Conservation (phyloP, 2,888 invertebrate species). For the Melanargia galathea region DNA sequence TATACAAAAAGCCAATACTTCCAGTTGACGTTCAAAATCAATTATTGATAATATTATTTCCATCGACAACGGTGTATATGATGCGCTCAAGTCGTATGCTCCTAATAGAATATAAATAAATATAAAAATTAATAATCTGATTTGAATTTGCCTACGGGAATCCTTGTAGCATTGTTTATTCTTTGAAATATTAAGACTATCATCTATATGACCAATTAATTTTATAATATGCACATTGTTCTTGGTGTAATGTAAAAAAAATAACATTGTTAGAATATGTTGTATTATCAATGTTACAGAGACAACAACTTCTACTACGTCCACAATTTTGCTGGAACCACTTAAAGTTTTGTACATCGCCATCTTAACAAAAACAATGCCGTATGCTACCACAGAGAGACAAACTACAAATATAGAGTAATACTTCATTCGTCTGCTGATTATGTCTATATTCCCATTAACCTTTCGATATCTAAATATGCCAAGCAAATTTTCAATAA, state of each 20-base stretch:
- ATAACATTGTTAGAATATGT: slow-evolving; percentile 47
- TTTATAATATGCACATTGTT: slow-evolving; percentile 49
- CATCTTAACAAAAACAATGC: slow-evolving; percentile 35
- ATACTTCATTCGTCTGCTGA: slow-evolving; percentile 49
- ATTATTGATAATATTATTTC: slow-evolving; percentile 12
- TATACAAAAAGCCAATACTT: slow-evolving; percentile 54
- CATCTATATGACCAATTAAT: slow-evolving; percentile 50
- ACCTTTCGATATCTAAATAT: slow-evolving; percentile 52
- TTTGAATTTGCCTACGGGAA: slow-evolving; percentile 34
- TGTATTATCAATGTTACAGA: slow-evolving; percentile 50
- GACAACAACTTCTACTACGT: slow-evolving; percentile 47
- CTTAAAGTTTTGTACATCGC: slow-evolving; percentile 34
- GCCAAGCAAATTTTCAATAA: slow-evolving; percentile 52
- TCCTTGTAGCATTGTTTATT: slow-evolving; percentile 47
- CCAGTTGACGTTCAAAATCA: slow-evolving; percentile 50
- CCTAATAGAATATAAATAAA: slow-evolving; percentile 37
- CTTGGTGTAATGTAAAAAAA: slow-evolving; percentile 47
- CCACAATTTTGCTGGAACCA: slow-evolving; percentile 40
- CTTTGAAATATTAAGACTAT: slow-evolving; percentile 23
- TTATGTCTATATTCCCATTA: slow-evolving; percentile 43
- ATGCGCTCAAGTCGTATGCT: not conserved
- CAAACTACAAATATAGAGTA: slow-evolving; percentile 42
- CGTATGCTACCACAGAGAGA: slow-evolving; percentile 31
- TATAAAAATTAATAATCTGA: slow-evolving; percentile 36
- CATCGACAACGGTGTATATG: not conserved